A percentile compares a stretch with the other conserved stretches of the same genome.
phyloP scores from a whole-genome alignment of 2,797 vertebrate genomes.

The Gambusia yucatana region DNA sequence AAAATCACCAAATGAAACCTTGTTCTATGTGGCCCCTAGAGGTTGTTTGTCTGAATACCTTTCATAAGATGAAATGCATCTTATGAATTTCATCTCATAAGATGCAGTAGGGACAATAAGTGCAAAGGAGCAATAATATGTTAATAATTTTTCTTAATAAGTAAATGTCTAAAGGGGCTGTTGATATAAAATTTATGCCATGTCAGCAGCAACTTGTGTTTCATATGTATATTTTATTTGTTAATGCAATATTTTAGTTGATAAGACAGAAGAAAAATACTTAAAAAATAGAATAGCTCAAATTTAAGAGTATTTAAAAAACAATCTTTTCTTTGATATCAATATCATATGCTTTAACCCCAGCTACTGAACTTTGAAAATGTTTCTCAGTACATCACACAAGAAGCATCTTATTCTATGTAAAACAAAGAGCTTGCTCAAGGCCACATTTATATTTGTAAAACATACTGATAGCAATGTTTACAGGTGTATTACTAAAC shows the following conservation, averaged over 20 bases:
- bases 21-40: neutral
- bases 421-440: neutral
- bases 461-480: neutral
- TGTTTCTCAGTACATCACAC: neutral
- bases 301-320: neutral
- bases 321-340: neutral
- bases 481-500: neutral
- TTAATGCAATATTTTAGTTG: neutral
- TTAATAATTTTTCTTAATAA: neutral
- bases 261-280: neutral
- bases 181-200: neutral
- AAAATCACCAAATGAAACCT: slow-evolving; percentile 31
- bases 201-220: neutral
- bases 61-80: too few species aligned
- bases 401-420: neutral
- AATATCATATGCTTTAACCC: neutral
- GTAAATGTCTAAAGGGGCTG: neutral
- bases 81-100: slow-evolving; percentile 6
- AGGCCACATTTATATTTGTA: neutral
- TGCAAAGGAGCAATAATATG: neutral
- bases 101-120: neutral
- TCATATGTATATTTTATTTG: neutral
- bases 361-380: neutral
- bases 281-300: neutral
- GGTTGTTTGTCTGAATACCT: neutral